These are phyloP conservation scores for Callospermophilus lateralis DNA, from an alignment of 2,113 vertebrate genomes.

Conservation along the genomic window DNA sequence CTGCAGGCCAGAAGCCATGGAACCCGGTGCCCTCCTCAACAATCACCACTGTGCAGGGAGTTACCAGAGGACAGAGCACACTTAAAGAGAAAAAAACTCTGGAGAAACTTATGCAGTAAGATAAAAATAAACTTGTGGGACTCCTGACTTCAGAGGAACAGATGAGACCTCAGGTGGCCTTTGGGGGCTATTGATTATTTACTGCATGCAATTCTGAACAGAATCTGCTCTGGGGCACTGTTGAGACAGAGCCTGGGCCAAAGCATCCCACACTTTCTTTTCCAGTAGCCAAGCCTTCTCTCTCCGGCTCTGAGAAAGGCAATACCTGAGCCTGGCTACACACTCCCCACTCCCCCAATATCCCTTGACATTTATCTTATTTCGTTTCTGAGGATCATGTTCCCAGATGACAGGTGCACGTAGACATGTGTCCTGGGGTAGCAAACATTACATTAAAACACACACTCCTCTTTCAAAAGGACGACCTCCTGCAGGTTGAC, in stretches of 20 bases:
- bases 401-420: constrained; percentile 61
- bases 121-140: neutral
- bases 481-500: constrained; percentile 1
- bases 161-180: neutral
- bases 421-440: neutral
- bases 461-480: neutral
- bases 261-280: neutral
- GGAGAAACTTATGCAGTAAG: neutral
- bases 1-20: neutral
- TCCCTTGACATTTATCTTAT: constrained; percentile 9
- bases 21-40: neutral
- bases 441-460: neutral
- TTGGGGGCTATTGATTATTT: neutral
- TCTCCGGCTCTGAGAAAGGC: constrained; percentile 19
- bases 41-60: neutral
- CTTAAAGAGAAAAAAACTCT: neutral
- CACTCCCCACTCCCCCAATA: neutral
- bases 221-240: neutral
- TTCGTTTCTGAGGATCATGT: constrained; percentile 57
- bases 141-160: neutral
- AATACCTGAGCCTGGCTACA: constrained; percentile 21
- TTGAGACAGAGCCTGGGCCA: neutral
- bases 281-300: neutral
- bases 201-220: neutral
- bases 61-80: neutral